These are phyloP conservation scores for Pristionchus maxplancki DNA, from an alignment of 2,888 invertebrate genomes.

Conservation along the genomic window DNA sequence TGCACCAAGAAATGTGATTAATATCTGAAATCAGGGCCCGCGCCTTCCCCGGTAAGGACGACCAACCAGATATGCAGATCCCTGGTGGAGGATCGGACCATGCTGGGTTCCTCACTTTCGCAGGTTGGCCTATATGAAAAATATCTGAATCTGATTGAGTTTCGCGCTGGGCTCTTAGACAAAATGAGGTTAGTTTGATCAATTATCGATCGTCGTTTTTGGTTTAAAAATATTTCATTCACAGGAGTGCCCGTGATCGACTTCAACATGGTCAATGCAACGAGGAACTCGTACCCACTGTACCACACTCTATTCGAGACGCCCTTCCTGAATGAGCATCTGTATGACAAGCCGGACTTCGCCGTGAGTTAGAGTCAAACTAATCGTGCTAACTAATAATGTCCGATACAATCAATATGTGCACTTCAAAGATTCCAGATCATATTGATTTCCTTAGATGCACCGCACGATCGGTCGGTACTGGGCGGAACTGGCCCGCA, in stretches of 20 bases:
- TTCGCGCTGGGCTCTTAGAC: background rate
- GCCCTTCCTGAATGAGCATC: conserved; percentile 74
- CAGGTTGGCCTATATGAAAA: too few species aligned
- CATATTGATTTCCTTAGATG: conserved; percentile 66
- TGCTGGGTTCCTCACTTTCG: conserved; percentile 78
- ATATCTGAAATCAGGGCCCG: conserved; percentile 17
- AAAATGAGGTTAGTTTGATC: too few species aligned
- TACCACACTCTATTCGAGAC: conserved; percentile 77
- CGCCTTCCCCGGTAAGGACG: conserved; percentile 52
- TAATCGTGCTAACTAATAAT: background rate
- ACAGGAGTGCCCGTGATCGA: conserved; percentile 79
- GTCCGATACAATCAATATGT: too few species aligned
- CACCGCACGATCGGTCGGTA: conserved; percentile 78
- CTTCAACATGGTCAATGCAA: conserved; percentile 75
- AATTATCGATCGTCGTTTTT: too few species aligned
- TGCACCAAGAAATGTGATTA: too few species aligned
- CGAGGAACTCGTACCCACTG: conserved; percentile 67
- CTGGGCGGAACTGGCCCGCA: conserved; percentile 78
- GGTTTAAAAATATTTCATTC: too few species aligned
- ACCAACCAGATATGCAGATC: conserved; percentile 58
- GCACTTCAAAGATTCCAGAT: too few species aligned
- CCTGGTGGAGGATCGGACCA: conserved; percentile 80
- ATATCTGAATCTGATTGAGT: too few species aligned
- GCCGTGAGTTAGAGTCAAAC: conserved; percentile 56
- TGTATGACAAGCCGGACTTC: conserved; percentile 71